Evolutionary conservation across 2,888 invertebrate species (phyloP), one percentile per base, ranked within the genome.

Genomic region (Drosophila vallismaia): DNA sequence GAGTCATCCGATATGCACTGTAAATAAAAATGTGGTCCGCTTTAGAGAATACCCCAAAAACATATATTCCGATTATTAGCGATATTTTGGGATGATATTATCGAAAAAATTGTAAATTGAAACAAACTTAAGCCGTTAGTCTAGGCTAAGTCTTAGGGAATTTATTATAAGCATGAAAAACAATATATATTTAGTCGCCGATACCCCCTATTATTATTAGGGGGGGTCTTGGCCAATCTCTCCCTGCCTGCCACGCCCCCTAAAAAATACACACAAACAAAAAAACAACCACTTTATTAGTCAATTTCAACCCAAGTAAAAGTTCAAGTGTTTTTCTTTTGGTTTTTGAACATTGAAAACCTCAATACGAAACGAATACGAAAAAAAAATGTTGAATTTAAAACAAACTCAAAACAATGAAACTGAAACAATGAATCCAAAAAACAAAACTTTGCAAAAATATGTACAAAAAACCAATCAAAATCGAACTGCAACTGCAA

Each of bases 281-380:
- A 50, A 50, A 46, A 56, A 28, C 50, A 48, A 19, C 14, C 1
- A 42, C 8, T 51, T 38, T 52, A 19, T 19, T 58, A 44, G 48
- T 40, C 36, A 45, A 67, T 48, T 49, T 26, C 38, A 75, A 72
- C 54, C n/a, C 44, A 69, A 71, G 68, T 77, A 71, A 64, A 77
- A 77, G 77, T 77, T 80, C 54, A 82, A 82, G 83, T 78, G 84
- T 78, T 75, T 78, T 59, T 58, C 52, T 60, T 69, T 64, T 79
- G 81, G 79, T 72, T 77, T 76, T 42, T 55, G 42, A 71, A 55
- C 63, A 68, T 67, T 58, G 33, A 71, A 58, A 54, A 26, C 33
- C 44, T 40, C 6, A 7, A 49, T 56, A 58, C 52, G 46, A 33
- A 63, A 58, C 44, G 48, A 19, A 19, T 2, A 19, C 19, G 19